Base-by-base conservation (phyloP, 2,888 invertebrate species). In the Rotaria socialis region DNA sequence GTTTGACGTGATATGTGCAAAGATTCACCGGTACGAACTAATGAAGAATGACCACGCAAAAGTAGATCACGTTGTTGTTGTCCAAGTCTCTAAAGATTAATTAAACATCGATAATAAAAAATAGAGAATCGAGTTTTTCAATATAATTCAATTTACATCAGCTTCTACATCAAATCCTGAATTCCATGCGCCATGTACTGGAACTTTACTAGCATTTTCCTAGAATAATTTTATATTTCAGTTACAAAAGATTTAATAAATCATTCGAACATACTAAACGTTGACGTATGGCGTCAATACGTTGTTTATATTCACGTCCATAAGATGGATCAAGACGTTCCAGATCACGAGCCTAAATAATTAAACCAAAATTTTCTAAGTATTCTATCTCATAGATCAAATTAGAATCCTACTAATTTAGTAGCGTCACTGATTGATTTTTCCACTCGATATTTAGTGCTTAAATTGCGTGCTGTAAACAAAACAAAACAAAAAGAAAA, bases 1-100 rank as follows among this genome's bases (percentile, higher is more conserved):
- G 94, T 93, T 89, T 93, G 93, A 88, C 94, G 94, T 0, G 95
- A 94, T 10, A 11, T 41, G 2, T 75, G 43, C n/a, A 75, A 75
- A 43, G 75, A 8, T 24, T 75, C 75, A 47, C 75, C 75, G 24
- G 75, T 75, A 75, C 75, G 75, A 2, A 75, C 41, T 24, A 47
- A 24, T 41, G 75, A 75, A 43, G 24, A 43, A 43, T 75, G 75
- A 75, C 75, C 75, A 75, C 47, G 75, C 43, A 75, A 24, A n/a
- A 75, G 75, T n/a, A 43, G 3, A 43, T 75, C 75, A n/a, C 75
- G 75, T 43, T 75, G 75, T 47, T 75, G 24, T 24, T 75, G 75
- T 43, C 75, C 75, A 43, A 75, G 75, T 75, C 24, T 75, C 75
- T 75, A 43, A 43, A 24, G 3, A 75, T 41, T 16, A 43, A 50